Evolutionary conservation across 1,140 invertebrate species (phyloP).

Genomic region (Bombus sibiricus): DNA sequence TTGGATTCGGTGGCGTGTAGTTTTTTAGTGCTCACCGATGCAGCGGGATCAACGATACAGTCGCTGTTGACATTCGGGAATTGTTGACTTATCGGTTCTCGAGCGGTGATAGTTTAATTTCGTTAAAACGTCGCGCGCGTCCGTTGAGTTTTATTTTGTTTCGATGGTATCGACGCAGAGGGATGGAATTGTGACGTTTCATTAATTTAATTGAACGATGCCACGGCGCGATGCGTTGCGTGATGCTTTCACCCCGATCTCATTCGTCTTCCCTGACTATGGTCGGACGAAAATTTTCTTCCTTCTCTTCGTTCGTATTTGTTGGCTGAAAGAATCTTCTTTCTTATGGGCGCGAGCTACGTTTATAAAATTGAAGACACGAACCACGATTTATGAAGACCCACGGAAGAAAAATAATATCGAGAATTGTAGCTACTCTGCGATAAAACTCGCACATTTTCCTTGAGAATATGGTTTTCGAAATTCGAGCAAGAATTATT

Average conservation of each 20-base stretch:
- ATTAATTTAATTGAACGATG: conserved; percentile 46
- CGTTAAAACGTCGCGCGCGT: conserved; percentile 4
- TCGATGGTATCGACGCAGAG: not conserved
- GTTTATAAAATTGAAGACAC: conserved; percentile 18
- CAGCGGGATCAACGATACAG: not conserved
- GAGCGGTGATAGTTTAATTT: conserved; percentile 38
- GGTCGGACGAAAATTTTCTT: not conserved
- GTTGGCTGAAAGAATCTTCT: not conserved
- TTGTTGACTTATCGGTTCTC: not conserved
- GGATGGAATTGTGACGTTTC: conserved; percentile 41
- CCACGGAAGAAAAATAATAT: conserved; percentile 21
- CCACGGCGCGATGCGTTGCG: not conserved
- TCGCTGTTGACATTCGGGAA: not conserved
- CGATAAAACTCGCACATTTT: not conserved
- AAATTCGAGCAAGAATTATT: not conserved
- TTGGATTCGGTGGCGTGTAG: not conserved
- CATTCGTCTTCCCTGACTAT: conserved; percentile 21
- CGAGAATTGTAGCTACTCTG: not conserved
- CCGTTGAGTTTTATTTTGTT: not conserved
- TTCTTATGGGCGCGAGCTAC: not conserved
- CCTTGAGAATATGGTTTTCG: not conserved
- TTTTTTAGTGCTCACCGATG: not conserved
- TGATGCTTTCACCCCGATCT: not conserved
- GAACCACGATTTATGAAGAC: conserved; percentile 29
- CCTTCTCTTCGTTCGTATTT: not conserved